phyloP scores from a whole-genome alignment of 2,113 vertebrate genomes.

The Ovis aries region ARS-UI_Ramb_v3.0 NC_056065.1:19313501-19314000 shows the following conservation, averaged over 20 bases:
- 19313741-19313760: background rate
- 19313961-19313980: conserved; percentile 26
- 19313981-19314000: conserved; percentile 46
- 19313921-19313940: background rate
- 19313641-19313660: background rate
- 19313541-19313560: background rate
- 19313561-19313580: conserved; percentile 9
- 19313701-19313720: background rate
- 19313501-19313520: conserved; percentile 7
- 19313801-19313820: background rate
- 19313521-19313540: background rate
- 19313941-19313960: background rate
- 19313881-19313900: background rate
- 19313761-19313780: conserved; percentile 18
- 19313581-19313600: background rate
- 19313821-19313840: background rate
- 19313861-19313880: background rate
- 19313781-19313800: conserved; percentile 28
- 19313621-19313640: background rate
- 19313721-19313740: conserved; percentile 38
- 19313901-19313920: conserved; percentile 14
- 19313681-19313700: background rate
- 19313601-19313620: conserved; percentile 48
- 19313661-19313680: background rate
- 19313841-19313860: background rate